Percentiles rank a stretch among this genome's conserved stretches.
Evolutionary conservation across 1,140 invertebrate species (phyloP).

Genomic region (Tetramorium simillimum): DNA sequence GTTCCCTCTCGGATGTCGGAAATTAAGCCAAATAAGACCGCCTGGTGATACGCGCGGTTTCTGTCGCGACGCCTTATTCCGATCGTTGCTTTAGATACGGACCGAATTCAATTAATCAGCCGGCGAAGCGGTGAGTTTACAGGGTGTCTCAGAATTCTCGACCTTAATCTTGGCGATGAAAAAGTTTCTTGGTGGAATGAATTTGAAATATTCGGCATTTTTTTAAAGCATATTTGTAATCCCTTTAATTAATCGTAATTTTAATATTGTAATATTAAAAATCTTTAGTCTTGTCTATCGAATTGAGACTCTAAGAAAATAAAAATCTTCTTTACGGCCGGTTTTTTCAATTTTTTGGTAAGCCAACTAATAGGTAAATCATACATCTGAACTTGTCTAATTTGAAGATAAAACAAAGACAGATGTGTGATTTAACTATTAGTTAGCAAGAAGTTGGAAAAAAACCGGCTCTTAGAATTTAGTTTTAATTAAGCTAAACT

Average conservation of each 20-base stretch:
- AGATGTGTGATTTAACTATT: no score
- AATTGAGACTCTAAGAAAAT: background rate
- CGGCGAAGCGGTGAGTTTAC: background rate
- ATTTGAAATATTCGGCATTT: no score
- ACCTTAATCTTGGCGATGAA: background rate
- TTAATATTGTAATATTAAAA: background rate
- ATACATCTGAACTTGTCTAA: no score
- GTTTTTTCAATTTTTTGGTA: no score
- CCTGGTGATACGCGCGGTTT: slow-evolving; percentile 16
- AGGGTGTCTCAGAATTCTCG: background rate
- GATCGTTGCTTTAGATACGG: slow-evolving; percentile 38
- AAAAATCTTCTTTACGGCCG: no score
- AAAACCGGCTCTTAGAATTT: background rate
- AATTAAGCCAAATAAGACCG: slow-evolving; percentile 28
- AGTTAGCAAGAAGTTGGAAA: no score
- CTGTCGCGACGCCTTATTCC: slow-evolving; percentile 15
- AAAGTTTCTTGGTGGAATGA: background rate
- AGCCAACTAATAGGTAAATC: no score
- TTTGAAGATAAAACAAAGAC: no score
- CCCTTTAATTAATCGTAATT: no score
- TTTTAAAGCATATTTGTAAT: no score
- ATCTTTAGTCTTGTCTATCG: background rate
- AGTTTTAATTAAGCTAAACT: background rate
- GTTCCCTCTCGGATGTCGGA: slow-evolving; percentile 24
- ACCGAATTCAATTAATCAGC: slow-evolving; percentile 32